Base-by-base conservation (phyloP, 1,140 invertebrate species). In the Zeugodacus cucurbitae region DNA sequence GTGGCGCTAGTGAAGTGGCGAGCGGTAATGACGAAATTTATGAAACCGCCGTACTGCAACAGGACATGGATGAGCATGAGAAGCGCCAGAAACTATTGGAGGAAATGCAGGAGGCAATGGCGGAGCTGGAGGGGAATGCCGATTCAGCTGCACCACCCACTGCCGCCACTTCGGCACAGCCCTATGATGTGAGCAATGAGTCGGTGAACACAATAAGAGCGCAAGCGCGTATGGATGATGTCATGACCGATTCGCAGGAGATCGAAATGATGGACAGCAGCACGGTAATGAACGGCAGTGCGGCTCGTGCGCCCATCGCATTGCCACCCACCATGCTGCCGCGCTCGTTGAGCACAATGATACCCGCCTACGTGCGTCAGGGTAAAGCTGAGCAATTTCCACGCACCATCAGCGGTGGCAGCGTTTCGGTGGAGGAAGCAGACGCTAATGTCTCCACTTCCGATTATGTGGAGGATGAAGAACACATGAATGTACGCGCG, bases 331-430 rank as follows among this genome's bases (percentile, higher is more conserved):
- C 67, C 8, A 34, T 37, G 17, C 8, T 82, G n/a, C 74, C 74
- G 1, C 11, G 26, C 37, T 26, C 74, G 26, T 48, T 82, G 26
- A 91, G 89, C 59, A 91, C 90, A n/a, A 64, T 91, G 88, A 90
- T 93, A 41, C 92, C 92, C 1, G 90, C 92, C 37, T 93, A 93
- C 90, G 90, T 93, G 87, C 91, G 92, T 4, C 91, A 92, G 86
- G 86, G 89, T 34, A 92, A 93, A 87, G 90, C 91, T 17, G 90
- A 91, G 48, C 54, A 48, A 29, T 64, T 87, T 64, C 67, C 67
- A n/a, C 34, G 44, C 10, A 82, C 57, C 8, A 70, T 82, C 44
- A 54, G 37, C n/a, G 20, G 37, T 54, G 41, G 41, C 3, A 86
- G 32, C 34, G 85, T 58, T 8, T 88, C 87, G 22, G 74, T 48